Conservation (phyloP, 2,888 invertebrate genomes). For the Eucriotettix oculatus region DNA sequence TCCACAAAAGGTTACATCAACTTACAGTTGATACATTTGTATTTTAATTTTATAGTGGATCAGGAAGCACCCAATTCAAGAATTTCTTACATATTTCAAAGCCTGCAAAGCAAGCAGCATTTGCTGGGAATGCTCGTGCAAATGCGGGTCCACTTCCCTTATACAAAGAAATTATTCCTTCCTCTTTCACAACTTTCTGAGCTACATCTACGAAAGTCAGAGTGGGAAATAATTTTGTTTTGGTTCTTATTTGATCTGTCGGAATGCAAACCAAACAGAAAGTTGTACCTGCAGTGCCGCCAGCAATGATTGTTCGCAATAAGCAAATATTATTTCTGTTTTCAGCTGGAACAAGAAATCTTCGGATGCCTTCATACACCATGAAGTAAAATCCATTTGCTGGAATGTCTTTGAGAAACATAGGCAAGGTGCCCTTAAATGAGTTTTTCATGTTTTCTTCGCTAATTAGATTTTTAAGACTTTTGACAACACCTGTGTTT, state of each 20-base stretch:
- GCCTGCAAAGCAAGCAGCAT: neutral
- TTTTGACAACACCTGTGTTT: neutral
- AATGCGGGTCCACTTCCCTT: neutral
- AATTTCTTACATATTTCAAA: neutral
- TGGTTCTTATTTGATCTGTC: neutral
- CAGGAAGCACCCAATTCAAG: neutral
- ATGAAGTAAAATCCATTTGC: neutral
- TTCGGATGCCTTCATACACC: neutral
- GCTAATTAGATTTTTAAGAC: neutral
- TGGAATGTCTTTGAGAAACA: neutral
- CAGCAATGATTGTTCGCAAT: neutral
- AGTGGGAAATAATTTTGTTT: neutral
- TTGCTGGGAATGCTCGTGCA: neutral
- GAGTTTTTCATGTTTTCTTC: neutral
- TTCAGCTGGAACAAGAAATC: neutral
- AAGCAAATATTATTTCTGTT: neutral
- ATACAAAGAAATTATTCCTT: neutral
- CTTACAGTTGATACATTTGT: too few species aligned
- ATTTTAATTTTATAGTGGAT: neutral
- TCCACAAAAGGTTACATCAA: too few species aligned
- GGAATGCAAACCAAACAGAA: neutral
- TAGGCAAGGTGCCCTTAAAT: too few species aligned
- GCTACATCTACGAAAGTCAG: neutral
- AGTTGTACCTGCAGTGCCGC: neutral
- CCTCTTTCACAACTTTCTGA: neutral